Evolutionary conservation across 2,888 invertebrate species (phyloP).

Genomic region (Drosophila mulleri): DNA sequence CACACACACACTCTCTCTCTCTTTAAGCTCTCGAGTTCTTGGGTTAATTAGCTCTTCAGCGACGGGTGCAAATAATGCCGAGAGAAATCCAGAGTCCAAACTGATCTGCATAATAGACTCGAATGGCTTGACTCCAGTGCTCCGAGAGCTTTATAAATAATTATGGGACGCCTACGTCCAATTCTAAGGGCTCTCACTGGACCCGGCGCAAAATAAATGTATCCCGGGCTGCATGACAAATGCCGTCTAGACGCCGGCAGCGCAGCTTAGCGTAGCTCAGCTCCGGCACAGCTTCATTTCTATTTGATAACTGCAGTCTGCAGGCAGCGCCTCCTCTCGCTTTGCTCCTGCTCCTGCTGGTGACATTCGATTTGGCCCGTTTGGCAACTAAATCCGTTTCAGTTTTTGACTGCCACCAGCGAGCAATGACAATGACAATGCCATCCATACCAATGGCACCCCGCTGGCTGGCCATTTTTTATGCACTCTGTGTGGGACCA

Average conservation of each 20-base stretch:
- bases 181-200: neutral
- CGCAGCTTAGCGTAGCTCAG: conserved; percentile 48
- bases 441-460: conserved; percentile 24
- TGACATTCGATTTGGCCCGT: conserved; percentile 64
- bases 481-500: conserved; percentile 36
- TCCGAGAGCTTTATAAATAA: conserved; percentile 51
- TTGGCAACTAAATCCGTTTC: conserved; percentile 67
- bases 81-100: conserved; percentile 38
- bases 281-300: conserved; percentile 57
- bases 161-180: conserved; percentile 25
- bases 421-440: conserved; percentile 51
- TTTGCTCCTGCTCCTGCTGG: conserved; percentile 24
- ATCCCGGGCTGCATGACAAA: conserved; percentile 69
- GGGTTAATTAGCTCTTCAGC: conserved; percentile 60
- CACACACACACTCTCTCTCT: neutral
- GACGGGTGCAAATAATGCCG: conserved; percentile 64
- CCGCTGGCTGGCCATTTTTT: conserved; percentile 59
- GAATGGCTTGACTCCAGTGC: conserved; percentile 30
- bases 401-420: conserved; percentile 56
- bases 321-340: conserved; percentile 2
- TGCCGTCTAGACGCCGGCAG: conserved; percentile 68
- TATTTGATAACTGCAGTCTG: conserved; percentile 61
- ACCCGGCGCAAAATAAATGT: conserved; percentile 51
- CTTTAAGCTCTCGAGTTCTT: conserved; percentile 15
- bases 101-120: conserved; percentile 65